A percentile compares a stretch with the other conserved stretches of the same genome.
Conservation (phyloP, 2,797 vertebrate genomes). For the Ctenopoma multispine region DNA sequence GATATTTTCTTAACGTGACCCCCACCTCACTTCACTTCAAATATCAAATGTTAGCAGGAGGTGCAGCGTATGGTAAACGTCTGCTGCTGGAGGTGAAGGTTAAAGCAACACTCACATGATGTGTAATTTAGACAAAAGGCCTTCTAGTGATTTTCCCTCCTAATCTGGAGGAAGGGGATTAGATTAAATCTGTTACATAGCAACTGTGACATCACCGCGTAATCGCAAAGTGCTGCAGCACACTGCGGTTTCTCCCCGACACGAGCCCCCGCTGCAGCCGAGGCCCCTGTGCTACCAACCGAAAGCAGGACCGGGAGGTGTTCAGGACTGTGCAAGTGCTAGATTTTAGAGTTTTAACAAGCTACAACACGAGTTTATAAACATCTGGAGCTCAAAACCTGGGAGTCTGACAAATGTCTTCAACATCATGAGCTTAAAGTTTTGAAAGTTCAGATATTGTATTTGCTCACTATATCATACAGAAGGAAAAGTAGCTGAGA, state of each 20-base stretch:
- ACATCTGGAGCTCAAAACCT: too few relatives aligned
- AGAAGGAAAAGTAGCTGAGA: too few relatives aligned
- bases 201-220: constrained; percentile 50
- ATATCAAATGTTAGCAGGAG: too few relatives aligned
- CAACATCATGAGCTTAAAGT: too few relatives aligned
- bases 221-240: constrained; percentile 31
- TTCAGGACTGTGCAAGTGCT: too few relatives aligned
- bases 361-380: too few relatives aligned
- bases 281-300: too few relatives aligned
- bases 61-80: not conserved
- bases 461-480: too few relatives aligned
- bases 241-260: not conserved
- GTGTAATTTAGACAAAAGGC: constrained; percentile 62
- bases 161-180: constrained; percentile 65
- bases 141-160: constrained; percentile 36
- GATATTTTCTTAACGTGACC: not conserved
- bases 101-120: constrained; percentile 18
- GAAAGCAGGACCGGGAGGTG: too few relatives aligned
- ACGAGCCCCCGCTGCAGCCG: not conserved
- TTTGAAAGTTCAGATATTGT: too few relatives aligned
- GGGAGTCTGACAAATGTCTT: too few relatives aligned
- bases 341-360: too few relatives aligned
- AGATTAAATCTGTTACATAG: constrained; percentile 58
- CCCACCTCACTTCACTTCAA: not conserved
- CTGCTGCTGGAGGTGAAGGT: constrained; percentile 4